Evolutionary conservation across 2,888 invertebrate species (phyloP).

Genomic region (Macaria notata): DNA sequence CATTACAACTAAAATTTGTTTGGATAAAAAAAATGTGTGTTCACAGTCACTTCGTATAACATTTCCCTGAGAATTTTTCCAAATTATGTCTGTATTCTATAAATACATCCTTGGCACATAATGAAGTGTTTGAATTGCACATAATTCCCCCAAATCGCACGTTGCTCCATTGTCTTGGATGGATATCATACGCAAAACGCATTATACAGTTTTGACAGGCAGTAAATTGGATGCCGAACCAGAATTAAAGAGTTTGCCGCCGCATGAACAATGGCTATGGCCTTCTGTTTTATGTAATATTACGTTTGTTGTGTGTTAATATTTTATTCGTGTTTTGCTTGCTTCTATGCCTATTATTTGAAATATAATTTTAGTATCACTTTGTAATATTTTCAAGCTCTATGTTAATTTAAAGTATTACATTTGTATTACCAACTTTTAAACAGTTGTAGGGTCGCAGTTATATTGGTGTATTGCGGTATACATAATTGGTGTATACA

Average conservation of each 20-base stretch:
- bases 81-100: neutral
- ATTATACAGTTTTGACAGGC: constrained; percentile 26
- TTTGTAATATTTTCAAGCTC: too few relatives aligned
- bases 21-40: too few relatives aligned
- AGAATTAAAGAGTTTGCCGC: constrained; percentile 26
- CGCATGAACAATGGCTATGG: constrained; percentile 25
- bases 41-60: too few relatives aligned
- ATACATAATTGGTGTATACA: too few relatives aligned
- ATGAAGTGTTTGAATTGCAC: constrained; percentile 4
- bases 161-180: constrained; percentile 25
- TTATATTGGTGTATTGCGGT: neutral
- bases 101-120: constrained; percentile 5
- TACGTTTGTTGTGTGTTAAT: constrained; percentile 11
- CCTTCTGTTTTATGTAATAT: constrained; percentile 27
- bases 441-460: neutral
- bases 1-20: too few relatives aligned
- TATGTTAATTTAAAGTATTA: too few relatives aligned
- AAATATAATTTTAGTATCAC: too few relatives aligned
- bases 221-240: constrained; percentile 29
- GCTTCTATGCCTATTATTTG: too few relatives aligned
- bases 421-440: too few relatives aligned
- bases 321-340: neutral
- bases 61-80: neutral
- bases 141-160: constrained; percentile 17
- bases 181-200: constrained; percentile 11